Conservation (phyloP, 1,140 invertebrate species). For the Tachypleus tridentatus region DNA sequence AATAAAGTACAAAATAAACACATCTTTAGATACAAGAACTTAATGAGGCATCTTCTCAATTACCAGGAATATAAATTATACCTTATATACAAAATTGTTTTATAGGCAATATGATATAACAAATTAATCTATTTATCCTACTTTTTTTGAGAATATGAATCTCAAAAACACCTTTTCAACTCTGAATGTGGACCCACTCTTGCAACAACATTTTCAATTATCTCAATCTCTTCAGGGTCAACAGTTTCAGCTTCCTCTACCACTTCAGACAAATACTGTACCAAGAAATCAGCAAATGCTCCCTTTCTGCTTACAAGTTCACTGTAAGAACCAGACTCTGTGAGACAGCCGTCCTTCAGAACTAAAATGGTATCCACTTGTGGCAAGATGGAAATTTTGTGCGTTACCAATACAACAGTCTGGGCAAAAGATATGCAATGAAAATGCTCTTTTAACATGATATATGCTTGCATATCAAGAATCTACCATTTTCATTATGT, state of each 20-base stretch:
- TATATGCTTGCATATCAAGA: background rate
- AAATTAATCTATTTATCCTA: too few species aligned
- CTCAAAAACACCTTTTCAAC: constrained; percentile 6
- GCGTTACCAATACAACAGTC: constrained; percentile 34
- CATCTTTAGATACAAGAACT: too few species aligned
- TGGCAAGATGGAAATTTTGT: constrained; percentile 32
- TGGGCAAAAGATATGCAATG: constrained; percentile 9
- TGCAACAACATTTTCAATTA: constrained; percentile 19
- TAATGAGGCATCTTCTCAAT: too few species aligned
- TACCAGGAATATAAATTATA: too few species aligned
- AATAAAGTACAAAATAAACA: too few species aligned
- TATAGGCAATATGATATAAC: too few species aligned
- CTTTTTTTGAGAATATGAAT: too few species aligned
- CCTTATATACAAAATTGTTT: too few species aligned
- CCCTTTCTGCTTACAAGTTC: constrained; percentile 33
- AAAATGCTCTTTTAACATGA: background rate
- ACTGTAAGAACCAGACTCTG: constrained; percentile 37
- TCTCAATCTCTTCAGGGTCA: constrained; percentile 20
- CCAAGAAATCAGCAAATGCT: constrained; percentile 34
- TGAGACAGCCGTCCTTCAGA: constrained; percentile 35
- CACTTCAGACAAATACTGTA: constrained; percentile 26
- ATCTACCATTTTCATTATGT: background rate
- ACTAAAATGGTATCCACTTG: constrained; percentile 39
- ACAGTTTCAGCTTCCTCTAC: constrained; percentile 12
- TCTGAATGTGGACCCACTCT: constrained; percentile 12